phyloP scores from a whole-genome alignment of 2,888 invertebrate species.

The Chironomus riparius region DNA sequence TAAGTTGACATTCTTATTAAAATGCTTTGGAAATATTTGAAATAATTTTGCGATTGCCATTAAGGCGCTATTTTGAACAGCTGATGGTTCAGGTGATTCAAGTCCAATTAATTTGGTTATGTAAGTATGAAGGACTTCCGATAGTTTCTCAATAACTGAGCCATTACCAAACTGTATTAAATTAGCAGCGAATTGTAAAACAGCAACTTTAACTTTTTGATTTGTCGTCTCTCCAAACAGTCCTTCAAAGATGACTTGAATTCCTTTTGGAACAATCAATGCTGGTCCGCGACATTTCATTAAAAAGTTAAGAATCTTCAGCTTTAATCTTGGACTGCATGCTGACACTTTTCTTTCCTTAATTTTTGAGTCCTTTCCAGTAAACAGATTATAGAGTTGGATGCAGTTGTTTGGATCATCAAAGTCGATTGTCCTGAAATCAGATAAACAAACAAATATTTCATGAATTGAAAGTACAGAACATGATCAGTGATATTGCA shows the following conservation, averaged over 20 bases:
- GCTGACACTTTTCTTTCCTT: conserved; percentile 65
- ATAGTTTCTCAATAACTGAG: conserved; percentile 39
- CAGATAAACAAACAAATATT: no score
- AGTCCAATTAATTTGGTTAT: conserved; percentile 39
- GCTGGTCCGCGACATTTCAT: conserved; percentile 62
- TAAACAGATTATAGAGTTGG: conserved; percentile 69
- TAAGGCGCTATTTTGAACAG: conserved; percentile 45
- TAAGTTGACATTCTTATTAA: conserved; percentile 54
- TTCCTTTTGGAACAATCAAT: conserved; percentile 67
- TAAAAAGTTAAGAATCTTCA: conserved; percentile 77
- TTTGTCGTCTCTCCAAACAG: conserved; percentile 77
- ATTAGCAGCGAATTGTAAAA: conserved; percentile 72
- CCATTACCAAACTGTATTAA: conserved; percentile 52
- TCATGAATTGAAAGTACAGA: no score
- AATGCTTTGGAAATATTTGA: conserved; percentile 46
- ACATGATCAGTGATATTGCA: no score
- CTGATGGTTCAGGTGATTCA: conserved; percentile 37
- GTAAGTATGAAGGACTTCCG: conserved; percentile 39
- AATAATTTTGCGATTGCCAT: conserved; percentile 45
- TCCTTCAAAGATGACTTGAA: conserved; percentile 79
- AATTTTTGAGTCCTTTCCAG: conserved; percentile 44
- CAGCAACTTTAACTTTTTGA: conserved; percentile 67
- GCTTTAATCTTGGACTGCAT: conserved; percentile 71
- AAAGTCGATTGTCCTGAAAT: conserved; percentile 65
- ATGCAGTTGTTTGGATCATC: conserved; percentile 53